phyloP scores from a whole-genome alignment of 2,888 invertebrate genomes.

The Volucella zonaria region DNA sequence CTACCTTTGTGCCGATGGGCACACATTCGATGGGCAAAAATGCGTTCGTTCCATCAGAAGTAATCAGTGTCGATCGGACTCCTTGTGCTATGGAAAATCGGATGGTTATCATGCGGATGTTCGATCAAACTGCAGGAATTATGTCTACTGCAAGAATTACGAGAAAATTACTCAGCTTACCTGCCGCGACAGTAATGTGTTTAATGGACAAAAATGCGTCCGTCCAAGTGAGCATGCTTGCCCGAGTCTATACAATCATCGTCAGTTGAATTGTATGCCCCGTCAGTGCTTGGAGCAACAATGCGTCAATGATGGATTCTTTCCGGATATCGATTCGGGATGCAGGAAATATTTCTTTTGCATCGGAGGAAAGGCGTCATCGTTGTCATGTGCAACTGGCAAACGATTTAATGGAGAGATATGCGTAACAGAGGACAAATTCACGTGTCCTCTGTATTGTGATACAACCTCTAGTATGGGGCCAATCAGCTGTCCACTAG shows the following conservation, averaged over 20 bases:
- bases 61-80: constrained; percentile 74
- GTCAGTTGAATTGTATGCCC: constrained; percentile 78
- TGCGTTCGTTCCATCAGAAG: constrained; percentile 81
- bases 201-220: constrained; percentile 85
- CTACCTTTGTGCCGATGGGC: constrained; percentile 84
- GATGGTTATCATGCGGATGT: constrained; percentile 85
- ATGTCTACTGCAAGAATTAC: constrained; percentile 85
- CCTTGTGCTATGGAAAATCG: constrained; percentile 82
- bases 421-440: constrained; percentile 82
- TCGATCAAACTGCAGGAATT: constrained; percentile 84
- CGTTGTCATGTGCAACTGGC: constrained; percentile 83
- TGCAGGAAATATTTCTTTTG: constrained; percentile 86
- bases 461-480: constrained; percentile 60
- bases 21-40: constrained; percentile 84
- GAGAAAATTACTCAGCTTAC: constrained; percentile 84
- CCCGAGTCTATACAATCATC: constrained; percentile 79
- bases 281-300: constrained; percentile 76
- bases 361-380: constrained; percentile 84
- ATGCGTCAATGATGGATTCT: constrained; percentile 84
- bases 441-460: constrained; percentile 77
- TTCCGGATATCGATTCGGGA: constrained; percentile 82
- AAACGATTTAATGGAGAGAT: constrained; percentile 85
- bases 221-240: constrained; percentile 82
- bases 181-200: constrained; percentile 85
- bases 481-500: constrained; percentile 73